A percentile compares a stretch with the other conserved stretches of the same genome.
These are phyloP conservation scores for Gymnoscopelus braueri DNA, from an alignment of 2,797 vertebrate species.

Conservation along the genomic window DNA sequence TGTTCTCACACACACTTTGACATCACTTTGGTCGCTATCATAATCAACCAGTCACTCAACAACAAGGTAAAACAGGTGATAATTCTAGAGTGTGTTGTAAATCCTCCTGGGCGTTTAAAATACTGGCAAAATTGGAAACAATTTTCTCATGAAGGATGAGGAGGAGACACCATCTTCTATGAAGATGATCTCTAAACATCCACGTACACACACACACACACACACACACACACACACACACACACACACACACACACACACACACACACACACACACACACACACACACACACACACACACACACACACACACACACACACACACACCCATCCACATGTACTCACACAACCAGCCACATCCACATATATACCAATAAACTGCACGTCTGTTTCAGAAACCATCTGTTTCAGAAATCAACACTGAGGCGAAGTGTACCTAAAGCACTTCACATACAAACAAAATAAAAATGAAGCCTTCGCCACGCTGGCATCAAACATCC, in stretches of 20 bases:
- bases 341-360: conserved; percentile 4
- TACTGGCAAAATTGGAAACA: no score
- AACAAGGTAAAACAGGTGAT: no score
- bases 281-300: background rate
- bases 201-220: background rate
- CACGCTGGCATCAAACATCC: conserved; percentile 23
- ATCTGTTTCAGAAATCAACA: conserved; percentile 4
- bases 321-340: background rate
- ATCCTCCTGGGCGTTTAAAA: no score
- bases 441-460: background rate
- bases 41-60: no score
- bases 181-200: background rate
- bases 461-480: conserved; percentile 18
- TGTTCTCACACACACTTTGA: no score
- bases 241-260: background rate
- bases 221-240: background rate
- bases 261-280: background rate
- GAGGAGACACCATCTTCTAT: no score
- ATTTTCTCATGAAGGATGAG: no score
- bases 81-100: no score
- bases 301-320: background rate
- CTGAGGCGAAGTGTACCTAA: background rate
- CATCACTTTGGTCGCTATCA: no score
- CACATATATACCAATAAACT: conserved; percentile 27
- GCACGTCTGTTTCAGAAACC: conserved; percentile 14